Conservation (phyloP, 2,113 vertebrate genomes). For the Gasterosteus aculeatus region DNA sequence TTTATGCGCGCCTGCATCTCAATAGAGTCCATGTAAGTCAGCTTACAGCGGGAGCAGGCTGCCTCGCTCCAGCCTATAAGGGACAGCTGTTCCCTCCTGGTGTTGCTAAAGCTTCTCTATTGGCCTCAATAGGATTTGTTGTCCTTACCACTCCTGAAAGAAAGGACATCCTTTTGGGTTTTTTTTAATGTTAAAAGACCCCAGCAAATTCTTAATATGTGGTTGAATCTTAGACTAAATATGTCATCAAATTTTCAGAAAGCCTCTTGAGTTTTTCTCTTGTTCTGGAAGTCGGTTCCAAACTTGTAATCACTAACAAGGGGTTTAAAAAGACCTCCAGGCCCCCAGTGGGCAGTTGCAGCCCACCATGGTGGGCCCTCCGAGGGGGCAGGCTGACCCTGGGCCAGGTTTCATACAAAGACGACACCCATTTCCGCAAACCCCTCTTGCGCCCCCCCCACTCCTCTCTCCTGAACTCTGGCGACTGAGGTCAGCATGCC, state of each 20-base stretch:
- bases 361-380: conserved; percentile 40
- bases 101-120: conserved; percentile 25
- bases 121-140: conserved; percentile 40
- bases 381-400: conserved; percentile 18
- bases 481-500: conserved; percentile 46
- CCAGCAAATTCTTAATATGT: not conserved
- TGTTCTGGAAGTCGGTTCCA: not conserved
- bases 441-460: not conserved
- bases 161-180: not conserved
- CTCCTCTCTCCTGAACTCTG: conserved; percentile 33
- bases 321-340: conserved; percentile 44
- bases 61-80: conserved; percentile 30
- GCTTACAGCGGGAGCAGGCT: conserved; percentile 45
- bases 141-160: conserved; percentile 13
- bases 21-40: conserved; percentile 58
- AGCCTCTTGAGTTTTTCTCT: not conserved
- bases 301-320: conserved; percentile 29
- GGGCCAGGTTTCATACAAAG: conserved; percentile 34
- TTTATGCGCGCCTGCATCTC: conserved; percentile 52
- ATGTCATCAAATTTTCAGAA: conserved; percentile 11
- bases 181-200: not conserved
- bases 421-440: conserved; percentile 10
- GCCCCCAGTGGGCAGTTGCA: conserved; percentile 22
- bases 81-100: conserved; percentile 62
- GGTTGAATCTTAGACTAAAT: not conserved